A percentile compares a stretch with the other conserved stretches of the same genome.
Conservation (phyloP, 2,888 invertebrate genomes). For the Aleiodes leptofemur region DNA sequence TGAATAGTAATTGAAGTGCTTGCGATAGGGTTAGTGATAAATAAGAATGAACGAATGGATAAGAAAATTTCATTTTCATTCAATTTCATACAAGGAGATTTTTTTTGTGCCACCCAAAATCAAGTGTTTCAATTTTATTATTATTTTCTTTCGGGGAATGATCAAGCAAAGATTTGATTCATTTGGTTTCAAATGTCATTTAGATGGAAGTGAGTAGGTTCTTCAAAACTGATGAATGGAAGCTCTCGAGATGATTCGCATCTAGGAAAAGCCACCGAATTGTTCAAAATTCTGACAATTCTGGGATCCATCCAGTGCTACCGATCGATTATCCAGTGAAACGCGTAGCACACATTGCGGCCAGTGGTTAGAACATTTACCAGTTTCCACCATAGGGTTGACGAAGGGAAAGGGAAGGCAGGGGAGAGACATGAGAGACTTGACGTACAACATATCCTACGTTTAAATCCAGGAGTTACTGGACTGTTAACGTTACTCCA, state of each 20-base stretch:
- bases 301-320: constrained; percentile 23
- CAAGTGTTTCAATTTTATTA: no score
- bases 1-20: constrained; percentile 63
- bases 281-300: constrained; percentile 7
- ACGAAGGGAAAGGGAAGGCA: neutral
- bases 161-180: no score
- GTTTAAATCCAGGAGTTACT: constrained; percentile 14
- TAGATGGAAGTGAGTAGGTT: no score
- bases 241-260: neutral
- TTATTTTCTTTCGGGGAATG: no score
- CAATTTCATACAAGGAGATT: constrained; percentile 12
- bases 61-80: constrained; percentile 5
- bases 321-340: constrained; percentile 33
- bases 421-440: constrained; percentile 14
- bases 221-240: neutral
- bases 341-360: constrained; percentile 26
- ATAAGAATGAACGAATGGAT: neutral
- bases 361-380: constrained; percentile 27
- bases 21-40: constrained; percentile 65
- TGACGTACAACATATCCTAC: constrained; percentile 14
- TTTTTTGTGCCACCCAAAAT: constrained; percentile 18
- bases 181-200: no score
- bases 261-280: constrained; percentile 11
- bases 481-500: neutral
- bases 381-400: constrained; percentile 5